Conservation (phyloP, 2,797 vertebrate genomes). For the Orientallactaga sibirica region DNA sequence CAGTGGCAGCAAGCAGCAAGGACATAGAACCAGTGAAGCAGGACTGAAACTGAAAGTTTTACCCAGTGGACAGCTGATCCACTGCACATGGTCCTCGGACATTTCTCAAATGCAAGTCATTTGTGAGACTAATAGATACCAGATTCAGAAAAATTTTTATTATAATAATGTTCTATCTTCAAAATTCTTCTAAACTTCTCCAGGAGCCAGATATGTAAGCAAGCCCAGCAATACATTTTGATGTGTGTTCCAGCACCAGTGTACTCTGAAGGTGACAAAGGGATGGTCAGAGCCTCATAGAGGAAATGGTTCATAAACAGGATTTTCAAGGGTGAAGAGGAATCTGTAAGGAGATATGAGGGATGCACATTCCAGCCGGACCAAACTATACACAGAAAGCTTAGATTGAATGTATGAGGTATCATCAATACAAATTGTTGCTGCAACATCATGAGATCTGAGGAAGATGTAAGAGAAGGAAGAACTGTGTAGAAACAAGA, state of each 20-base stretch:
- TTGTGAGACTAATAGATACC: neutral
- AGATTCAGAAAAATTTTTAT: neutral
- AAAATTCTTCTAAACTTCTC: neutral
- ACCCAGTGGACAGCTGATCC: neutral
- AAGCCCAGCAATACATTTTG: neutral
- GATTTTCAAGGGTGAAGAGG: neutral
- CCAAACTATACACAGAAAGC: neutral
- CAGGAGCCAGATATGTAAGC: conserved; percentile 1
- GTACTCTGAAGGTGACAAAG: neutral
- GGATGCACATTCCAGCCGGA: neutral
- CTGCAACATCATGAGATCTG: neutral
- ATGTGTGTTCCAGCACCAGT: neutral
- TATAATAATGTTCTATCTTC: neutral
- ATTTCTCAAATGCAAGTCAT: neutral
- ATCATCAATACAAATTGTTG: neutral
- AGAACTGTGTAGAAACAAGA: neutral
- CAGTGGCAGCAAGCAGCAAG: neutral
- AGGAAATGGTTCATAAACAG: neutral
- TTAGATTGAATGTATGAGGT: neutral
- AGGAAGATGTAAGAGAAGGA: neutral
- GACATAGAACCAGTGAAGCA: neutral
- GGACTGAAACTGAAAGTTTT: neutral
- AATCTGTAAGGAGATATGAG: neutral
- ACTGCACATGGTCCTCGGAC: neutral
- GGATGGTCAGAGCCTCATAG: neutral